Evolutionary conservation across 2,888 invertebrate genomes (phyloP).

Genomic region (Eurytoma californica): DNA sequence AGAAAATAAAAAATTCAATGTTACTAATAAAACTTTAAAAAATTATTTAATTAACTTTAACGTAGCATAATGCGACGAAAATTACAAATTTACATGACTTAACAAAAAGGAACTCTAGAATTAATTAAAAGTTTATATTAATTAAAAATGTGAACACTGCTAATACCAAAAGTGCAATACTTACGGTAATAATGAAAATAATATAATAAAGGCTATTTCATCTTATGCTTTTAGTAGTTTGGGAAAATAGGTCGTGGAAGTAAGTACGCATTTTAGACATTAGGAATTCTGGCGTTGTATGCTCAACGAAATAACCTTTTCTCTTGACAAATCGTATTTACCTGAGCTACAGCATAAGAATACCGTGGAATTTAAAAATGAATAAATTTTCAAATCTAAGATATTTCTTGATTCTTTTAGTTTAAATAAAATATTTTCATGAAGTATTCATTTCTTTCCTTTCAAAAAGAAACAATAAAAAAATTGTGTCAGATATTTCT

Average conservation of each 20-base stretch:
- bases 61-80: no score
- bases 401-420: neutral
- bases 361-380: slow-evolving; percentile 28
- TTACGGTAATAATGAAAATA: neutral
- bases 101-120: no score
- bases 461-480: no score
- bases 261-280: slow-evolving; percentile 45
- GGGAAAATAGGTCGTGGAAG: slow-evolving; percentile 44
- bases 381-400: slow-evolving; percentile 18
- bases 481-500: no score
- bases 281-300: slow-evolving; percentile 48
- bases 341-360: slow-evolving; percentile 39
- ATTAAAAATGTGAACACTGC: no score
- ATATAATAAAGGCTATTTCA: slow-evolving; percentile 28
- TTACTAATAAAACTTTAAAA: no score
- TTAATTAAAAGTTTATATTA: no score
- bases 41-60: no score
- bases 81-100: no score
- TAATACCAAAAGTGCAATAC: no score
- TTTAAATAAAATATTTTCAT: neutral
- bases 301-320: slow-evolving; percentile 44
- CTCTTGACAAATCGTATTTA: slow-evolving; percentile 52
- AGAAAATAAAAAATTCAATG: no score
- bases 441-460: no score
- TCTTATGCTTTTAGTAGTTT: slow-evolving; percentile 16